Evolutionary conservation across 2,113 vertebrate species (phyloP), one percentile per base, ranked within the genome.

Genomic region (Triplophysa siluroides): DNA sequence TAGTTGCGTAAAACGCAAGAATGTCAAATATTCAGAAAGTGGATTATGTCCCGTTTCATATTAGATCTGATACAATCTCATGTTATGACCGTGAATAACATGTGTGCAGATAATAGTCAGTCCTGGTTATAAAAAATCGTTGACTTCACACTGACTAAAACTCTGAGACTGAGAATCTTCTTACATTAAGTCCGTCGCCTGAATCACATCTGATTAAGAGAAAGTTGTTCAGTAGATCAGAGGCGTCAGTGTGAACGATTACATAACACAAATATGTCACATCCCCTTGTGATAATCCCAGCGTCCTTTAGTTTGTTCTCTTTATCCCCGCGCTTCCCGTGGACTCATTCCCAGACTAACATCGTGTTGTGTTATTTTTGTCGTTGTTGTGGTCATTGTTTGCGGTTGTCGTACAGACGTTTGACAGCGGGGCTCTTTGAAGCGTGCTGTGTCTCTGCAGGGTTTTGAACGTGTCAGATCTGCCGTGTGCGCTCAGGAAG

Each of bases 41-140:
- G 83, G 80, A 47, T 72, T 70, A 12, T 73, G 7, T 43, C 41
- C 7, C 0, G 60, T 77, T 80, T 83, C 79, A 38, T 23, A 38
- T 52, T 29, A 56, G 77, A 74, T 56, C 38, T 23, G 29, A 18
- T n/a, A n/a, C n/a, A n/a, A n/a, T n/a, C n/a, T 58, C 23, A 58
- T 73, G 19, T 54, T 70, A 29, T 54, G 47, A 52, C 47, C 54
- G 16, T 4, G 18, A 70, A 70, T 70, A 70, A 54, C 47, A 52
- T 54, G 29, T n/a, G 68, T 67, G 26, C 19, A 63, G 41, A 62
- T 50, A 24, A 26, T 65, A 78, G 79, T 88, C 87, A 87, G 75
- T 84, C 76, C 78, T 73, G 19, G 80, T 91, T 88, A 86, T 85
- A 80, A 79, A 89, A 26, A 91, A 84, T 52, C 50, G 58, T 79